These are phyloP conservation scores for Emesis furor DNA, from an alignment of 2,888 invertebrate species.

Conservation along the genomic window DNA sequence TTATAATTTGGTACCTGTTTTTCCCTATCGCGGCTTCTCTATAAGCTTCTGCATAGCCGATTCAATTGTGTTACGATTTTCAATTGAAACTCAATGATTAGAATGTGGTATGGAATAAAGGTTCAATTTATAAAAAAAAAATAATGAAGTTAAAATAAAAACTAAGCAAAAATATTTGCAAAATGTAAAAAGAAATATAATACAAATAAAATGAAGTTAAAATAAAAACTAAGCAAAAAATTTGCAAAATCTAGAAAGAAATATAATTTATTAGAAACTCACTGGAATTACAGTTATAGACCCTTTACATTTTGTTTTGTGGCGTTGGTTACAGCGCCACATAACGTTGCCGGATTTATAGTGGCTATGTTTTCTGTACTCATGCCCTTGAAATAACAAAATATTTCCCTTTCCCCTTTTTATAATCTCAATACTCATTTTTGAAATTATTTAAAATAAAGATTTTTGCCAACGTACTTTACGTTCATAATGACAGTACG, in stretches of 20 bases:
- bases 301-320: slow-evolving; percentile 7
- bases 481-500: background rate
- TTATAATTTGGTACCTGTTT: background rate
- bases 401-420: slow-evolving; percentile 4
- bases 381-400: background rate
- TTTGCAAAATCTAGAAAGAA: too few relatives aligned
- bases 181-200: background rate
- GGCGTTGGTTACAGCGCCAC: background rate
- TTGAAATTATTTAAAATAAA: slow-evolving; percentile 14
- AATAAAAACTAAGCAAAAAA: too few relatives aligned
- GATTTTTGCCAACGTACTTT: background rate
- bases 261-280: too few relatives aligned
- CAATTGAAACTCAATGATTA: background rate
- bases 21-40: background rate
- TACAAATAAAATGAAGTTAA: too few relatives aligned
- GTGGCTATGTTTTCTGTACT: slow-evolving; percentile 4
- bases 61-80: too few relatives aligned
- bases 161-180: background rate
- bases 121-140: background rate
- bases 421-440: slow-evolving; percentile 10
- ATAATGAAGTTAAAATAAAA: slow-evolving; percentile 6
- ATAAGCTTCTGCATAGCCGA: background rate
- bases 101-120: background rate
- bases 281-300: background rate
- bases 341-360: background rate